These are phyloP conservation scores for Sipha maydis DNA, from an alignment of 2,888 invertebrate species.

Conservation along the genomic window DNA sequence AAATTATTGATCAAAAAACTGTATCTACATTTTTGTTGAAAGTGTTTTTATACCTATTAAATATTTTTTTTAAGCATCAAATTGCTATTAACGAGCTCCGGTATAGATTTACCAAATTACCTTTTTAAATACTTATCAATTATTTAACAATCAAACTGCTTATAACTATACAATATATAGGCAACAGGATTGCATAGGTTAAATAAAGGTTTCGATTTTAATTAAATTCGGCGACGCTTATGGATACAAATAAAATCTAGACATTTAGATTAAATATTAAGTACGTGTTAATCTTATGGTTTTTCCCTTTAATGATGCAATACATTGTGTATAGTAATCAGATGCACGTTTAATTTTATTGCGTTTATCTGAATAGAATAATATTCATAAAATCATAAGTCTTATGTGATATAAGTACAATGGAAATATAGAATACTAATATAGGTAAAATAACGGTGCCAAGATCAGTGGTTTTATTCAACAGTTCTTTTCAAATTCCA, in stretches of 20 bases:
- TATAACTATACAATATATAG: too few relatives aligned
- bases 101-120: too few relatives aligned
- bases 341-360: too few relatives aligned
- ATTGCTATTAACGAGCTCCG: too few relatives aligned
- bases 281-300: neutral
- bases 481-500: conserved; percentile 1
- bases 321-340: neutral
- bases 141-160: too few relatives aligned
- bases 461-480: conserved; percentile 22
- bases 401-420: neutral
- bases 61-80: too few relatives aligned
- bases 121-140: too few relatives aligned
- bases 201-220: too few relatives aligned
- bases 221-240: too few relatives aligned
- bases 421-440: neutral
- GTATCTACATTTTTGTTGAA: too few relatives aligned
- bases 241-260: neutral
- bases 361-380: neutral
- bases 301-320: neutral
- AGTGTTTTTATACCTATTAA: too few relatives aligned
- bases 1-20: neutral
- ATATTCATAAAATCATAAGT: neutral
- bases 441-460: conserved; percentile 26
- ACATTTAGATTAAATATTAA: neutral
- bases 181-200: too few relatives aligned